These are phyloP conservation scores for Ariopsis seemanni DNA, from an alignment of 2,113 vertebrate species.

Conservation along the genomic window DNA sequence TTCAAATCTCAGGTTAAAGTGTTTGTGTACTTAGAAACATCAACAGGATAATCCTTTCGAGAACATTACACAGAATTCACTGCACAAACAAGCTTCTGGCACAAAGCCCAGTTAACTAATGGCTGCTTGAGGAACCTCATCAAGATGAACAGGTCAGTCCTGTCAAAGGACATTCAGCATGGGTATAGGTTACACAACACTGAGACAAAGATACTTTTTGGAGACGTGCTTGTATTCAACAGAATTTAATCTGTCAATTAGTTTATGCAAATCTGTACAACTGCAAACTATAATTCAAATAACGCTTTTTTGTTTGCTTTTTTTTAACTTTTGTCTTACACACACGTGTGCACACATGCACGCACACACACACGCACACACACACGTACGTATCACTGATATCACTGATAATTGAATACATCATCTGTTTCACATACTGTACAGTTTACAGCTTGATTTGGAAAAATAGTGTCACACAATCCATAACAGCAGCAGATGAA, in stretches of 20 bases:
- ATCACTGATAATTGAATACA: neutral
- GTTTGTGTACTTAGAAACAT: conserved; percentile 3
- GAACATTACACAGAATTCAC: neutral
- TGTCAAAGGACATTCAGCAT: neutral
- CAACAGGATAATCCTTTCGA: conserved; percentile 41
- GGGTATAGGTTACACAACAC: neutral
- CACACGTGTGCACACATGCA: no score
- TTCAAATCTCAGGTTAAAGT: conserved; percentile 18
- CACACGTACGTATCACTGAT: neutral
- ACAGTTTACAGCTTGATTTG: neutral
- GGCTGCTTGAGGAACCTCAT: conserved; percentile 15
- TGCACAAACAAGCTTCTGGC: conserved; percentile 37
- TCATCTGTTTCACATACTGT: neutral
- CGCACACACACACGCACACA: no score
- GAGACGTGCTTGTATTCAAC: neutral
- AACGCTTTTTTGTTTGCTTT: no score
- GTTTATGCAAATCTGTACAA: no score
- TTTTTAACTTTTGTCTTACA: no score
- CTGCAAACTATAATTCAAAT: neutral
- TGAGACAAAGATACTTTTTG: neutral
- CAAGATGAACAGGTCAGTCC: conserved; percentile 5
- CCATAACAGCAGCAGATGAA: neutral
- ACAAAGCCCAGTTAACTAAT: conserved; percentile 52
- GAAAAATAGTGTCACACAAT: neutral
- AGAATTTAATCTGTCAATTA: neutral